Percentiles rank a stretch among this genome's conserved stretches.
Conservation (phyloP, 2,797 vertebrate species). For the Spheniscus humboldti region DNA sequence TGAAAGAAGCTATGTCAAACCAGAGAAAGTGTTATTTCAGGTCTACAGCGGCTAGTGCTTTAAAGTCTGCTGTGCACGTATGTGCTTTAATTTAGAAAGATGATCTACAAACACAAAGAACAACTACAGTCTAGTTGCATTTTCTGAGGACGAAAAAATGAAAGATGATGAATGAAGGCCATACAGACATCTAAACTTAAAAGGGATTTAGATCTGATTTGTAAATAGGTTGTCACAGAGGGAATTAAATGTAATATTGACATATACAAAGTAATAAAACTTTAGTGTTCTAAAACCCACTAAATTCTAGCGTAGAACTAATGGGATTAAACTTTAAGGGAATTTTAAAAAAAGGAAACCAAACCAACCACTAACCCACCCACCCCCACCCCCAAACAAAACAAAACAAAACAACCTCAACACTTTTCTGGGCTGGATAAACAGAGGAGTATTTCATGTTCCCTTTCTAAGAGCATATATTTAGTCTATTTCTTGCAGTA, state of each 20-base stretch:
- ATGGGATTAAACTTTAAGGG: neutral
- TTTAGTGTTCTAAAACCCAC: neutral
- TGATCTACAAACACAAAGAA: neutral
- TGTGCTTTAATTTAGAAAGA: neutral
- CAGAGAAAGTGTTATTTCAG: neutral
- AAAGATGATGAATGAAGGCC: neutral
- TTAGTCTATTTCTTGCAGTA: neutral
- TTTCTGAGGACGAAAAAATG: neutral
- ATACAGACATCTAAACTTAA: neutral
- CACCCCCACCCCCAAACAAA: neutral
- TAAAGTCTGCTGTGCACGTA: neutral
- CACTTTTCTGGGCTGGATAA: neutral
- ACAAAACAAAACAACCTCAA: neutral
- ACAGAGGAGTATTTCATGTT: neutral
- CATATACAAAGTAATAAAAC: neutral
- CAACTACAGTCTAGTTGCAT: neutral
- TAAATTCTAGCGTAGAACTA: neutral
- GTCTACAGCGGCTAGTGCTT: neutral
- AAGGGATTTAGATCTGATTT: neutral
- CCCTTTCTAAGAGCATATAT: neutral
- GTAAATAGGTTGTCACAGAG: neutral
- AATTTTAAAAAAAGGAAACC: neutral
- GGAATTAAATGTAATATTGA: neutral
- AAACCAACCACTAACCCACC: neutral
- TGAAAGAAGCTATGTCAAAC: neutral